These are phyloP conservation scores for Semnopithecus entellus DNA, from an alignment of 2,113 vertebrate species.

Conservation along the genomic window DNA sequence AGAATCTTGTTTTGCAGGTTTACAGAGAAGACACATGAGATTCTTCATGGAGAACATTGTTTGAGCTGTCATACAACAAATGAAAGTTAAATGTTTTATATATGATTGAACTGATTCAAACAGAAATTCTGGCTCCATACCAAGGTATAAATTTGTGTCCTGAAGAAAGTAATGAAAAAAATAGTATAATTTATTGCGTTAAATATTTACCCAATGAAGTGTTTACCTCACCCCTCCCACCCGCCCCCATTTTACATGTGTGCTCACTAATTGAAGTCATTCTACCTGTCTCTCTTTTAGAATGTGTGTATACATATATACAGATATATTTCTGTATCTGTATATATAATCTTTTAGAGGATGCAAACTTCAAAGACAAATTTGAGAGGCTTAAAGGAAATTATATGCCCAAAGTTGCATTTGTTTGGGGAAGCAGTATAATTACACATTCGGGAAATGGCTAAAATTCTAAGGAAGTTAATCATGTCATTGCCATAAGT, in stretches of 20 bases:
- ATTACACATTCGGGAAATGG: not conserved
- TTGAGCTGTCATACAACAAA: not conserved
- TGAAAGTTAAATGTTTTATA: not conserved
- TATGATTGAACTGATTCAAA: not conserved
- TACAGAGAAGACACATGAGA: not conserved
- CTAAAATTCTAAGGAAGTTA: conserved; percentile 19
- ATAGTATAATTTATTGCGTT: not conserved
- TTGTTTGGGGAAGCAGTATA: not conserved
- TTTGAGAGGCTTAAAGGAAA: conserved; percentile 4
- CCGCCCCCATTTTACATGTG: not conserved
- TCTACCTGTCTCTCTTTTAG: not conserved
- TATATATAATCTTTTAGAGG: not conserved
- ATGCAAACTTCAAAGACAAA: conserved; percentile 1
- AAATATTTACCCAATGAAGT: not conserved
- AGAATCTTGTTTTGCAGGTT: not conserved
- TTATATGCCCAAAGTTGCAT: not conserved
- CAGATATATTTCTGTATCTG: not conserved
- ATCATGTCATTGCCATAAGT: not conserved
- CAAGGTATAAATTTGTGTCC: not conserved
- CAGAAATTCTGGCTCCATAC: not conserved
- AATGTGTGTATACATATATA: not conserved
- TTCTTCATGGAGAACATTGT: not conserved
- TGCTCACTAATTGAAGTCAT: not conserved
- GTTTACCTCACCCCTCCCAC: too few relatives aligned
- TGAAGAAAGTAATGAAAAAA: conserved; percentile 12